phyloP scores from a whole-genome alignment of 1,140 invertebrate genomes.

The Acromyrmex echinatior region DNA sequence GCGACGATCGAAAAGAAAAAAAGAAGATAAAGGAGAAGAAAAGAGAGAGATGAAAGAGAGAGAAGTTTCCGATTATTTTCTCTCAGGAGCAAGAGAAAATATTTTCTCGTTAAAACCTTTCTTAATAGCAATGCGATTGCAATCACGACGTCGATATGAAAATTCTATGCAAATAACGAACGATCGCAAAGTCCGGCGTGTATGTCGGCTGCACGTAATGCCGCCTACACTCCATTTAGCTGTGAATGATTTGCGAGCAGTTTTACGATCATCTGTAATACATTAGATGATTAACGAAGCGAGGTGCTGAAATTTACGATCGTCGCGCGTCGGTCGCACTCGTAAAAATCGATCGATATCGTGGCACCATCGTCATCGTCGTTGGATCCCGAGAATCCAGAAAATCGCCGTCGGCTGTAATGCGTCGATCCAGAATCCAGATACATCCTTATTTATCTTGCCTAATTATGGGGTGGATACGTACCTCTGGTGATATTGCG shows the following conservation, averaged over 20 bases:
- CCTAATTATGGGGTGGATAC: conserved; percentile 12
- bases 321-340: background rate
- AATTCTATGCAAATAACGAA: background rate
- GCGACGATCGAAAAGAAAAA: background rate
- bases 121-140: background rate
- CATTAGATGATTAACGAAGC: conserved; percentile 54
- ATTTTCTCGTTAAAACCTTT: conserved; percentile 1
- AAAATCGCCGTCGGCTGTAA: conserved; percentile 1
- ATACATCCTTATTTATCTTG: conserved; percentile 19
- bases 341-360: conserved; percentile 42
- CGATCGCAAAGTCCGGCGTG: background rate
- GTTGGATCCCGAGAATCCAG: background rate
- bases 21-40: background rate
- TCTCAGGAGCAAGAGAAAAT: background rate
- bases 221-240: conserved; percentile 9
- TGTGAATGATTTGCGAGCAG: conserved; percentile 7
- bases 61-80: conserved; percentile 33
- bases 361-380: background rate
- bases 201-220: background rate
- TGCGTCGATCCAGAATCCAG: background rate
- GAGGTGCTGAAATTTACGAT: conserved; percentile 35
- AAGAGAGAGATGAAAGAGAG: background rate
- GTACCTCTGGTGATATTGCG: conserved; percentile 10
- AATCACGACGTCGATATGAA: background rate
- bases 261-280: conserved; percentile 48